Evolutionary conservation across 2,797 vertebrate species (phyloP).

Genomic region (Lateolabrax maculatus): DNA sequence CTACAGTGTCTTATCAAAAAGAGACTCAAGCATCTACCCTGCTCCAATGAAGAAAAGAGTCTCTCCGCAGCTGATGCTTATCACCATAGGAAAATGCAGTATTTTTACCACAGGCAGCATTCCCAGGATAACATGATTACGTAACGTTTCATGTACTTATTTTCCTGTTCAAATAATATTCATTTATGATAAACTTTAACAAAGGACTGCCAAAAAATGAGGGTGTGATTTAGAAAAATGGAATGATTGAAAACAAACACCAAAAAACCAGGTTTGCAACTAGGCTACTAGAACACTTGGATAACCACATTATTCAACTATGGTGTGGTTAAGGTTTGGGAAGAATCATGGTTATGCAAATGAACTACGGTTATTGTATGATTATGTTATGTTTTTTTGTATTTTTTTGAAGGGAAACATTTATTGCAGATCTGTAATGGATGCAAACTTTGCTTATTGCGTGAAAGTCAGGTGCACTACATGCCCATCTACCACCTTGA

Average conservation of each 20-base stretch:
- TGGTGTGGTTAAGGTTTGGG: background rate
- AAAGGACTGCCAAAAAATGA: constrained; percentile 13
- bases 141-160: constrained; percentile 43
- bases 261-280: background rate
- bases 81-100: constrained; percentile 50
- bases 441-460: background rate
- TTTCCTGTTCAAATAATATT: constrained; percentile 44
- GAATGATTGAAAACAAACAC: background rate
- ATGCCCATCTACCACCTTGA: background rate
- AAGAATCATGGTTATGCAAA: background rate
- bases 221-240: background rate
- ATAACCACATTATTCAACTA: background rate
- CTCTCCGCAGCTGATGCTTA: constrained; percentile 69
- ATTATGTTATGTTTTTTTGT: no score
- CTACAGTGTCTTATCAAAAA: constrained; percentile 66
- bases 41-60: constrained; percentile 41
- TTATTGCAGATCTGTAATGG: background rate
- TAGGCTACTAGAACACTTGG: background rate
- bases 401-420: no score
- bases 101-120: constrained; percentile 60
- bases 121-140: constrained; percentile 60
- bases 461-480: background rate
- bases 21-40: constrained; percentile 50
- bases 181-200: constrained; percentile 25
- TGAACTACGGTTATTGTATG: background rate